A percentile compares a stretch with the other conserved stretches of the same genome.
phyloP scores from a whole-genome alignment of 2,888 invertebrate species.

The Gortyna flavago region DNA sequence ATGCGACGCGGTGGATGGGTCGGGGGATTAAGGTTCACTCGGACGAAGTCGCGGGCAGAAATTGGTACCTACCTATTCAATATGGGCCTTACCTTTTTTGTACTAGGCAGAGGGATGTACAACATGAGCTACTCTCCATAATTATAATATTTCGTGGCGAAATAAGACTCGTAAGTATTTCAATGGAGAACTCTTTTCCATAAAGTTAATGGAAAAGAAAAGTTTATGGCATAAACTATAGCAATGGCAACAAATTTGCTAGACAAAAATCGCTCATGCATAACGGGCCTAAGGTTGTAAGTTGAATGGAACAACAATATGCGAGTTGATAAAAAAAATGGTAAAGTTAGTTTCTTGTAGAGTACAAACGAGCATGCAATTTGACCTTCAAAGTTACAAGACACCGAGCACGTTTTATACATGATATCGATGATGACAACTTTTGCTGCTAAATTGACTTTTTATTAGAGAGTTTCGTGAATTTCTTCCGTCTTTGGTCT shows the following conservation, averaged over 20 bases:
- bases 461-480: neutral
- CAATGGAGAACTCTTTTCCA: neutral
- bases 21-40: too few species aligned
- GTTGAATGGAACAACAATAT: slow-evolving; percentile 20
- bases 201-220: too few species aligned
- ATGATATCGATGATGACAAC: neutral
- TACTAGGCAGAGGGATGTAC: too few species aligned
- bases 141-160: neutral
- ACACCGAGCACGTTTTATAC: neutral
- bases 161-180: neutral
- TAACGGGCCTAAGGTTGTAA: slow-evolving; percentile 7
- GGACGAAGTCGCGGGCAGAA: too few species aligned
- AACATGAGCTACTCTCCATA: neutral
- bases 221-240: too few species aligned
- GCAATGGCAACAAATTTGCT: neutral
- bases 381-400: slow-evolving; percentile 49
- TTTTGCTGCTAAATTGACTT: neutral
- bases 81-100: neutral
- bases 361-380: slow-evolving; percentile 37
- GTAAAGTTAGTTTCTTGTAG: neutral
- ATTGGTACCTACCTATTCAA: too few species aligned
- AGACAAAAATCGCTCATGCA: slow-evolving; percentile 19
- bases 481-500: neutral
- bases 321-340: slow-evolving; percentile 7
- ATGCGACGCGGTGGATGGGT: too few species aligned